Base-by-base conservation (phyloP, 2,888 invertebrate genomes). In the Noctua janthe region DNA sequence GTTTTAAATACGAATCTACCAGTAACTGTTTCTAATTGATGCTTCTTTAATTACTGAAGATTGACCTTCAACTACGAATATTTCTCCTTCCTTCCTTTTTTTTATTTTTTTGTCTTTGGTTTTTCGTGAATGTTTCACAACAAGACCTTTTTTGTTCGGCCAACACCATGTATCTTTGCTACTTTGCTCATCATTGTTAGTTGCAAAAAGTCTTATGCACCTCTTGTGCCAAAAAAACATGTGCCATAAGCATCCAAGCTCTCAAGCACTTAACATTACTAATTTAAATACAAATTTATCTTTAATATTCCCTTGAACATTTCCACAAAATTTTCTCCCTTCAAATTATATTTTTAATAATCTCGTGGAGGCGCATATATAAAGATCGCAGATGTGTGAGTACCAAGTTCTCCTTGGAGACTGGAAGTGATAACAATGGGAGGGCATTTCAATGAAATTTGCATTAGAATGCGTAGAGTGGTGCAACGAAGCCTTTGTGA, bases 371-470 rank as follows among this genome's bases (percentile, higher is more conserved):
- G 80, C 82, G 74, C 80, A 80, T 81, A 85, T 88, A 90, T 91
- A 93, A 91, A 89, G 86, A 91, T 84, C 88, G 80, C 85, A 92
- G 90, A 92, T 92, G 91, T 93, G 92, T 92, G 93, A 93, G 93
- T 93, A 91, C 91, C 82, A 85, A 92, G 92, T 92, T 92, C 92
- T 93, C 91, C 91, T 91, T 90, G 88, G 93, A 90, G 93, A 91
- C 94, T 94, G 94, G 91, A 93, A 94, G 94, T 94, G 95, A 94
- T 95, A 95, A 96, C 95, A 96, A 96, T 95, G 91, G 94, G 91
- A 90, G 91, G 90, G 93, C 91, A 93, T 96, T 96, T 95, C 96
- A 96, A 95, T 96, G 94, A 94, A 94, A 96, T 96, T 96, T 96
- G 95, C 96, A 96, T 96, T 94, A 95, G 95, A 96, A 96, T 96